Conservation (phyloP, 1,140 invertebrate genomes). For the Papilio glaucus region DNA sequence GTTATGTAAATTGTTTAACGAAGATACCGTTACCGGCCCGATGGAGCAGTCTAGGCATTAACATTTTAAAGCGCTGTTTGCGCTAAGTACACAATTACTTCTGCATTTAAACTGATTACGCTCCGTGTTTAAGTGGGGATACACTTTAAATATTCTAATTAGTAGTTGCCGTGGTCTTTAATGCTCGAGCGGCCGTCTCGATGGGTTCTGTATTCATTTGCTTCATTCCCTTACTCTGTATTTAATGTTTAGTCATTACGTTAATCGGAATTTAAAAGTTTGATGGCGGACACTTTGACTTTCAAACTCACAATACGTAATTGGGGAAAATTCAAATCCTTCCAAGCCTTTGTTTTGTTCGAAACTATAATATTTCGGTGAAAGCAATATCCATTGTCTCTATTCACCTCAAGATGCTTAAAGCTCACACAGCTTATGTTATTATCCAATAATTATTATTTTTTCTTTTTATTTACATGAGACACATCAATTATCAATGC, state of each 20-base stretch:
- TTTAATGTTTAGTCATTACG: neutral
- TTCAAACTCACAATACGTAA: neutral
- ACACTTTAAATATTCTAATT: slow-evolving; percentile 63
- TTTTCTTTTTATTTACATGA: neutral
- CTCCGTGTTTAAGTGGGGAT: slow-evolving; percentile 48
- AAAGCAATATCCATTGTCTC: neutral
- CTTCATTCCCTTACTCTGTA: slow-evolving; percentile 28
- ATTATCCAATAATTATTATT: neutral
- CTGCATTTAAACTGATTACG: slow-evolving; percentile 70
- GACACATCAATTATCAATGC: too few species aligned
- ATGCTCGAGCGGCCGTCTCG: slow-evolving; percentile 38
- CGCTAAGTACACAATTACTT: slow-evolving; percentile 73
- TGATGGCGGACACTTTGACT: neutral
- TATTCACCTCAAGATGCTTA: neutral
- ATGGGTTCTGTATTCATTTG: slow-evolving; percentile 18
- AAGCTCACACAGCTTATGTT: neutral
- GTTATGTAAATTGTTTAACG: slow-evolving; percentile 77
- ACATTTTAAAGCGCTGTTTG: slow-evolving; percentile 77
- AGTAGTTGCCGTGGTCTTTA: slow-evolving; percentile 49
- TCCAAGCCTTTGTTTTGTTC: neutral
- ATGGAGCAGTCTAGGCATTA: slow-evolving; percentile 72
- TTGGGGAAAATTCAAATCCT: neutral
- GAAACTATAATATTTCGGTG: neutral
- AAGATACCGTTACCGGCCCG: slow-evolving; percentile 57
- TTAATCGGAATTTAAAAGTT: neutral